phyloP scores from a whole-genome alignment of 2,888 invertebrate species.

The Timandra comae region DNA sequence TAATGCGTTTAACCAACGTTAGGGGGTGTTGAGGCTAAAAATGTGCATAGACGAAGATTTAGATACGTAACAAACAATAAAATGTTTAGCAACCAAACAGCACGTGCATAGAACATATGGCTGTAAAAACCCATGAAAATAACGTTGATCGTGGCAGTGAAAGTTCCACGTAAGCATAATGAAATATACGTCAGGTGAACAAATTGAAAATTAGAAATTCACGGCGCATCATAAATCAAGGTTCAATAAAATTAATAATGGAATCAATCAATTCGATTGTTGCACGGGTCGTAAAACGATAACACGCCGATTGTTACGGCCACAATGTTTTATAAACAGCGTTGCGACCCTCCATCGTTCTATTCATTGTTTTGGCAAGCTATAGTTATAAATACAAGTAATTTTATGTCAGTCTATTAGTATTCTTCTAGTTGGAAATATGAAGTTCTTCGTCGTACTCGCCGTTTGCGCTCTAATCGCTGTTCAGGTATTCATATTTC shows the following conservation, averaged over 20 bases:
- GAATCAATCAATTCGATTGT: background rate
- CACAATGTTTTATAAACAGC: background rate
- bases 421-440: slow-evolving; percentile 24
- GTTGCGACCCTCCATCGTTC: too few species aligned
- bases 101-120: too few species aligned
- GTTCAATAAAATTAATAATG: background rate
- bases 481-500: slow-evolving; percentile 60
- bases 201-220: background rate
- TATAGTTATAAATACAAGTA: background rate
- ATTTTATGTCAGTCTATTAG: background rate
- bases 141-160: too few species aligned
- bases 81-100: too few species aligned
- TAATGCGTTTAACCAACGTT: too few species aligned
- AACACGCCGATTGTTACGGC: slow-evolving; percentile 1
- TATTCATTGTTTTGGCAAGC: background rate
- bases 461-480: slow-evolving; percentile 54
- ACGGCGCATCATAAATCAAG: background rate
- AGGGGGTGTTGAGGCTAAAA: too few species aligned
- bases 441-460: slow-evolving; percentile 48
- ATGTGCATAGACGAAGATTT: too few species aligned
- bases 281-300: background rate
- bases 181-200: too few species aligned
- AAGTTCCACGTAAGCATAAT: too few species aligned
- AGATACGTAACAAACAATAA: too few species aligned
- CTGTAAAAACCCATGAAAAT: too few species aligned